phyloP scores from a whole-genome alignment of 1,140 invertebrate species.

The Megathymus violae region DNA sequence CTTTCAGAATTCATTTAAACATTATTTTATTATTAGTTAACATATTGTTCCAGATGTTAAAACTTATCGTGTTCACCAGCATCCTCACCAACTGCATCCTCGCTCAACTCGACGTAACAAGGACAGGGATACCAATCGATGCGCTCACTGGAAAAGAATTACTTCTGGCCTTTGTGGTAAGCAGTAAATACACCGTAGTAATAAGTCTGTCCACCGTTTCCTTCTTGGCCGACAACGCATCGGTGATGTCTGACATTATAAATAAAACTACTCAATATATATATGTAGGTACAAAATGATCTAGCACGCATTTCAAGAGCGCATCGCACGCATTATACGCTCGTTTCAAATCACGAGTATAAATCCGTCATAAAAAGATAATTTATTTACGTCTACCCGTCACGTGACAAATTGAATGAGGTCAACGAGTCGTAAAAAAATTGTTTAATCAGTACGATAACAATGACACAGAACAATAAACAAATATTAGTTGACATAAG shows the following conservation, averaged over 20 bases:
- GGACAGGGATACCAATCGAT: constrained; percentile 21
- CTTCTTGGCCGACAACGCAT: no score
- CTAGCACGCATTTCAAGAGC: no score
- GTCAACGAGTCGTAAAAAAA: not conserved
- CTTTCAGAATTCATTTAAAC: no score
- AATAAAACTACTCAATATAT: no score
- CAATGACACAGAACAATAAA: not conserved
- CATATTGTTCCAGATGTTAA: constrained; percentile 20
- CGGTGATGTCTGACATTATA: no score
- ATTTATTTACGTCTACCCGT: not conserved
- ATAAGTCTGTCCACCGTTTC: no score
- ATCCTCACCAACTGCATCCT: constrained; percentile 26
- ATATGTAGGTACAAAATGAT: no score
- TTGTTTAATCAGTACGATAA: not conserved
- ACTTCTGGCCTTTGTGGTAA: constrained; percentile 47
- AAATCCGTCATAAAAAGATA: constrained; percentile 8
- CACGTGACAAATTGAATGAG: not conserved
- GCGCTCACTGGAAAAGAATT: constrained; percentile 36
- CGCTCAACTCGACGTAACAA: constrained; percentile 15
- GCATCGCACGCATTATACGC: no score
- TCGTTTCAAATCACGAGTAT: no score
- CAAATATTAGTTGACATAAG: not conserved
- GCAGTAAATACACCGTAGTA: no score
- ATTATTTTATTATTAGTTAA: not conserved
- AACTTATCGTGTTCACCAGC: constrained; percentile 24